These are phyloP conservation scores for Sialia sialis DNA, from an alignment of 2,113 vertebrate species.

Conservation along the genomic window DNA sequence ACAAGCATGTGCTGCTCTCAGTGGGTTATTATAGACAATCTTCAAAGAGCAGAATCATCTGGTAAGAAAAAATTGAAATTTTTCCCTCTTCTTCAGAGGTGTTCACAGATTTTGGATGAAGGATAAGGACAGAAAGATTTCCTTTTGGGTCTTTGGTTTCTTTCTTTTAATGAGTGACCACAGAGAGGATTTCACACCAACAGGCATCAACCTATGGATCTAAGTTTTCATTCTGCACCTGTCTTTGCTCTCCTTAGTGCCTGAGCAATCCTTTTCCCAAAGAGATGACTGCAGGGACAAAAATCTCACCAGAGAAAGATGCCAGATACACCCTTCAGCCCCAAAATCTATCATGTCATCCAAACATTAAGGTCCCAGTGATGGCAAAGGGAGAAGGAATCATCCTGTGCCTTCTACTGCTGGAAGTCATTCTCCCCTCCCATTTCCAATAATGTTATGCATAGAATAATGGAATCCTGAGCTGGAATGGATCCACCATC, in stretches of 20 bases:
- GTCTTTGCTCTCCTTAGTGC: background rate
- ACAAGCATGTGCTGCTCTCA: background rate
- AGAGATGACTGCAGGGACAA: background rate
- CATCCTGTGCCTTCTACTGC: background rate
- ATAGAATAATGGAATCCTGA: background rate
- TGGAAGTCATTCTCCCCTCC: background rate
- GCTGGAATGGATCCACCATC: background rate
- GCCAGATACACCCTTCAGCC: background rate
- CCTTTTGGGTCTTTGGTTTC: background rate
- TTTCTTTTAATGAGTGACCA: background rate
- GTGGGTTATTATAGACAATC: background rate
- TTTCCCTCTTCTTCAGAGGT: background rate
- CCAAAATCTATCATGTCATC: background rate
- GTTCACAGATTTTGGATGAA: background rate
- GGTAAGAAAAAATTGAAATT: background rate
- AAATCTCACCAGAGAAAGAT: background rate
- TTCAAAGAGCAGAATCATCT: background rate
- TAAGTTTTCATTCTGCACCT: background rate
- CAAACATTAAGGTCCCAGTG: background rate
- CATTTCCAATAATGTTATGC: background rate
- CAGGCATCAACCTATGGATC: background rate
- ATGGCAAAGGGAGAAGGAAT: background rate
- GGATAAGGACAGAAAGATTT: background rate
- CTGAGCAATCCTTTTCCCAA: background rate
- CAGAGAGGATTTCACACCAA: accelerated